Percentiles rank a stretch among this genome's conserved stretches.
Evolutionary conservation across 2,888 invertebrate genomes (phyloP).

Genomic region (Pachliopta kotzebuea): DNA sequence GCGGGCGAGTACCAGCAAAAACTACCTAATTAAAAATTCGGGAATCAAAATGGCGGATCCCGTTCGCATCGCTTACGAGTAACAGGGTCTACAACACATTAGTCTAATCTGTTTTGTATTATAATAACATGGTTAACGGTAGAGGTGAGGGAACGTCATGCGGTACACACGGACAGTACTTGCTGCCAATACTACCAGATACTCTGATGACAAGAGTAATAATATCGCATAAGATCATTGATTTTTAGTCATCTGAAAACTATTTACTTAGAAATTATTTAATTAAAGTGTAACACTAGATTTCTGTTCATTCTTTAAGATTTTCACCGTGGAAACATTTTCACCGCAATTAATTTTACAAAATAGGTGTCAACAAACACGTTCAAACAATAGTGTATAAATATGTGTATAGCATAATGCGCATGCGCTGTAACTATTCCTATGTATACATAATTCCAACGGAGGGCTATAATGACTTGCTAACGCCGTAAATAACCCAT

Average conservation of each 20-base stretch:
- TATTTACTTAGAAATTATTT: no score
- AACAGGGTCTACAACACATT: conserved; percentile 18
- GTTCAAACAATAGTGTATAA: conserved; percentile 21
- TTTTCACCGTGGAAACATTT: no score
- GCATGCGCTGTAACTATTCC: conserved; percentile 11
- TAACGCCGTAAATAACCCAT: conserved; percentile 28
- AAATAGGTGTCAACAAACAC: not conserved
- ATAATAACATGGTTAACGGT: no score
- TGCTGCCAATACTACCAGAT: no score
- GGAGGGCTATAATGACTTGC: conserved; percentile 23
- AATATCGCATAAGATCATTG: no score
- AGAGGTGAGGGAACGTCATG: no score
- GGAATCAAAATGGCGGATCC: conserved; percentile 41
- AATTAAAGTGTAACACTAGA: no score
- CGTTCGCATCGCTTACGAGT: conserved; percentile 22
- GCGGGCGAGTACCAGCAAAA: conserved; percentile 36
- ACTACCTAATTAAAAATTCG: conserved; percentile 47
- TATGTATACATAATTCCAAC: conserved; percentile 17
- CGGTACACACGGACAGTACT: no score
- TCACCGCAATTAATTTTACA: no score
- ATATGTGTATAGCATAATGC: conserved; percentile 3
- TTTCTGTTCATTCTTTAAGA: not conserved
- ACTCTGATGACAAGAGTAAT: no score
- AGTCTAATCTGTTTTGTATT: not conserved
- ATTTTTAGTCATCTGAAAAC: no score